Evolutionary conservation across 2,797 vertebrate genomes (phyloP).

Genomic region (Hoplostethus atlanticus): DNA sequence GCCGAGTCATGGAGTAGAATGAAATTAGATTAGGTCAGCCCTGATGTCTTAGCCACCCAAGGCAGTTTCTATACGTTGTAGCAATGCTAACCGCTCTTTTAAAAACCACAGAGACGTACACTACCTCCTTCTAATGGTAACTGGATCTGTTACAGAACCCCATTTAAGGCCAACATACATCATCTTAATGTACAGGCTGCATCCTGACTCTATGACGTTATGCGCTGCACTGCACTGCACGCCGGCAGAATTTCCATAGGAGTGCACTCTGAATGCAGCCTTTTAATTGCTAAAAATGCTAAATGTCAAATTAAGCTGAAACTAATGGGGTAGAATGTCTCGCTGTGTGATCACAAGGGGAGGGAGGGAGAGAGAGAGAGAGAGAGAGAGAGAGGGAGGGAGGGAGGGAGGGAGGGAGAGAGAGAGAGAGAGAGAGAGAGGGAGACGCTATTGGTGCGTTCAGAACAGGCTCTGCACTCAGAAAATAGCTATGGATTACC

Average conservation of each 20-base stretch:
- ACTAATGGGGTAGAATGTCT: constrained; percentile 85
- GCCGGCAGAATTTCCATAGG: constrained; percentile 63
- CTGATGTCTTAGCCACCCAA: constrained; percentile 80
- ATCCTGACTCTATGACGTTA: constrained; percentile 76
- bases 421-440: constrained; percentile 12
- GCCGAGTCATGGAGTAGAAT: constrained; percentile 68
- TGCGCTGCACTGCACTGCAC: constrained; percentile 49
- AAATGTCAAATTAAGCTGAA: constrained; percentile 88
- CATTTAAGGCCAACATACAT: constrained; percentile 78
- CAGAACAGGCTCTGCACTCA: constrained; percentile 85
- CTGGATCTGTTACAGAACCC: constrained; percentile 76
- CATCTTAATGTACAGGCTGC: constrained; percentile 78
- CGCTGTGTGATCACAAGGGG: constrained; percentile 81
- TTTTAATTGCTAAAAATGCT: constrained; percentile 87
- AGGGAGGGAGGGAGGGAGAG: constrained; percentile 47
- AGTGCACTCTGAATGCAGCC: constrained; percentile 74
- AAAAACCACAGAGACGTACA: constrained; percentile 75
- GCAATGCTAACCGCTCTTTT: constrained; percentile 68
- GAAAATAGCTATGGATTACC: constrained; percentile 95
- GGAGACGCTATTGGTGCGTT: constrained; percentile 83
- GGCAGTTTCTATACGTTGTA: constrained; percentile 70
- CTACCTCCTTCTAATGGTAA: constrained; percentile 79
- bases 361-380: not conserved
- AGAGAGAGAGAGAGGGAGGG: constrained; percentile 47
- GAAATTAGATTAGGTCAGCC: constrained; percentile 81